Evolutionary conservation across 2,888 invertebrate species (phyloP), one percentile per base, ranked within the genome.

Genomic region (Leptura quadrifasciata): DNA sequence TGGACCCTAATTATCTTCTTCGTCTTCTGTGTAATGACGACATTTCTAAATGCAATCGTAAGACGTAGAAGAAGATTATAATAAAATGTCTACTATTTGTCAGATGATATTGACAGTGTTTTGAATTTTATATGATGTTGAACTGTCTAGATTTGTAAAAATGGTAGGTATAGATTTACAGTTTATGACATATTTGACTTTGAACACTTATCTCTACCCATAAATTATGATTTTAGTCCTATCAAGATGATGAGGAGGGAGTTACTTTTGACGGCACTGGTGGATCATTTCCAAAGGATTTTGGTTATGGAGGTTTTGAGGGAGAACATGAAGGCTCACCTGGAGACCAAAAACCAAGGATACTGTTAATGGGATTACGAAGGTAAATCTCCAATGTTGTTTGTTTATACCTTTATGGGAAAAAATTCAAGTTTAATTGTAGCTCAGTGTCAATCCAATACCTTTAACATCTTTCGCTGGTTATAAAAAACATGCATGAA

Each of bases 311-410:
- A 1, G 94, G 94, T 12, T 97, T 95, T 86, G 96, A 96, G 87
- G 95, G 94, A 75, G 95, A 95, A 85, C 93, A 92, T 61, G 95
- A 95, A 84, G 93, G 93, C 17, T 89, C 91, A 58, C 91, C 92
- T 63, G 93, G 94, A 69, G 96, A 96, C 86, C 94, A 95, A 83
- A 98, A 98, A 88, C 98, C 98, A 63, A 93, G 97, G 83, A 98
- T 98, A 86, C 91, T 98, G 47, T 90, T 98, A 24, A 98, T 98
- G 98, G 98, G 98, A 2, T 91, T 98, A 17, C 92, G 98, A 88
- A 94, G 96, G 96, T 96, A 88, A 65, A 35, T 35, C 12, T 67
- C n/a, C 1, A 4, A 18, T 52, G 24, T 15, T 21, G 52, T 47
- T 18, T 52, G 12, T 47, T 9, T 15, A 47, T n/a, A n/a, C n/a